Evolutionary conservation across 1,140 invertebrate species (phyloP), one percentile per base, ranked within the genome.

Genomic region (Gryllus bimaculatus): DNA sequence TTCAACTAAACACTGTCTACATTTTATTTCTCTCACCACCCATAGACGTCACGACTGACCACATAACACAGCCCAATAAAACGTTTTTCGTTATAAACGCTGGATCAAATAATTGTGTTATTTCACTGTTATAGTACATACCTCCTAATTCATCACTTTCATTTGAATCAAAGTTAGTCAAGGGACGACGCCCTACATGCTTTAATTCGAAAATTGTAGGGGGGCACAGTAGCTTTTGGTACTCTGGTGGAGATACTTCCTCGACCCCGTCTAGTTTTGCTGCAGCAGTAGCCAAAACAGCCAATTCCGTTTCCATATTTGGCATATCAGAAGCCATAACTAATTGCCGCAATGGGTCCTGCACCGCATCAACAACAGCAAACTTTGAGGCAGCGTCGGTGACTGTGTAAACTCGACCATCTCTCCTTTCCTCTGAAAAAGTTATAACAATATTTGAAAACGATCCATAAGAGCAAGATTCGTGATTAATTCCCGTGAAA

Each of bases 121-220:
- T 39, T 39, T 39, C 26, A 39, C 5, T 39, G 26, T 39, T 39
- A 5, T 39, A 39, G 26, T 39, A 77, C 76, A n/a, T 73, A 79
- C 79, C 79, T 54, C 85, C 87, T 74, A 88, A 87, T 76, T 88
- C 87, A 83, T 92, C 91, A 83, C 90, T 91, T 83, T 92, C 91
- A 82, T 90, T 92, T 0, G 90, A 89, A 80, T 91, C 90, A 39
- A 89, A 82, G 13, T 78, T 75, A 20, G 79, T 77, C 79, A 77
- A 80, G 4, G 76, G 54, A 47, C 80, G 81, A 21, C 74, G 13
- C 15, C 47, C 15, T 73, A 80, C 47, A 8, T 47, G 8, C 18
- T 66, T 66, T 10, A 66, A 66, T 66, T 66, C 54, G 54, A 66
- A 66, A 66, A 10, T 66, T 66, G 10, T 66, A 66, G 49, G 66